phyloP scores from a whole-genome alignment of 1,140 invertebrate species.

The Hypothenemus hampei region DNA sequence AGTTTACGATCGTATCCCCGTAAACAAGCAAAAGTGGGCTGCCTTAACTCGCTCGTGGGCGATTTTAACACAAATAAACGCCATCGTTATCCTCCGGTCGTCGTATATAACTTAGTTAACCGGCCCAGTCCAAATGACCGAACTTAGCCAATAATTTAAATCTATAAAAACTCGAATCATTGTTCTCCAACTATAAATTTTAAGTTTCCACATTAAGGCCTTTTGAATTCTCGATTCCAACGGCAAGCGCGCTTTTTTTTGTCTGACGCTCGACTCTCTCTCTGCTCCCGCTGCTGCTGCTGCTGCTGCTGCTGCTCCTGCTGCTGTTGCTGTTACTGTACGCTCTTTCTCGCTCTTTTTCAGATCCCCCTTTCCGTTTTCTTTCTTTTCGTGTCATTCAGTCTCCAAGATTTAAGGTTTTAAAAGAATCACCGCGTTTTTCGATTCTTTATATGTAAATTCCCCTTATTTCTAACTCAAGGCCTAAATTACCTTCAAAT shows the following conservation, averaged over 20 bases:
- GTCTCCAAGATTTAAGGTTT: too few species aligned
- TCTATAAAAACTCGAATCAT: constrained; percentile 26
- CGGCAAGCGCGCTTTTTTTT: constrained; percentile 21
- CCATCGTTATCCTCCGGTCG: constrained; percentile 19
- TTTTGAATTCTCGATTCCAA: constrained; percentile 24
- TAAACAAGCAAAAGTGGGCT: constrained; percentile 25
- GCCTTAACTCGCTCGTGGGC: constrained; percentile 23
- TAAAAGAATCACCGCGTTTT: too few species aligned
- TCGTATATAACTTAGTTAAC: constrained; percentile 27
- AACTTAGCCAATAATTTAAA: constrained; percentile 28
- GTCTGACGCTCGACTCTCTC: constrained; percentile 4
- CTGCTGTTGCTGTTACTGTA: too few species aligned
- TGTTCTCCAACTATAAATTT: constrained; percentile 25
- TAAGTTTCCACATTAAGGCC: constrained; percentile 24
- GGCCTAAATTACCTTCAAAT: too few species aligned
- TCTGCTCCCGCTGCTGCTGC: not conserved
- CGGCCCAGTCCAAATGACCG: constrained; percentile 21
- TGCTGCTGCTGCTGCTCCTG: too few species aligned
- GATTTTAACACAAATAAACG: constrained; percentile 27
- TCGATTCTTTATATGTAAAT: too few species aligned
- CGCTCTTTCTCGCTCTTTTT: too few species aligned
- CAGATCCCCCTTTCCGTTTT: too few species aligned
- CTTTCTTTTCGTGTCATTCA: too few species aligned
- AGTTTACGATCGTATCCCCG: constrained; percentile 22
- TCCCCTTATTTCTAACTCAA: too few species aligned